Percentiles rank a stretch among this genome's conserved stretches.
Conservation (phyloP, 2,888 invertebrate species). For the Drosophila merina region DNA sequence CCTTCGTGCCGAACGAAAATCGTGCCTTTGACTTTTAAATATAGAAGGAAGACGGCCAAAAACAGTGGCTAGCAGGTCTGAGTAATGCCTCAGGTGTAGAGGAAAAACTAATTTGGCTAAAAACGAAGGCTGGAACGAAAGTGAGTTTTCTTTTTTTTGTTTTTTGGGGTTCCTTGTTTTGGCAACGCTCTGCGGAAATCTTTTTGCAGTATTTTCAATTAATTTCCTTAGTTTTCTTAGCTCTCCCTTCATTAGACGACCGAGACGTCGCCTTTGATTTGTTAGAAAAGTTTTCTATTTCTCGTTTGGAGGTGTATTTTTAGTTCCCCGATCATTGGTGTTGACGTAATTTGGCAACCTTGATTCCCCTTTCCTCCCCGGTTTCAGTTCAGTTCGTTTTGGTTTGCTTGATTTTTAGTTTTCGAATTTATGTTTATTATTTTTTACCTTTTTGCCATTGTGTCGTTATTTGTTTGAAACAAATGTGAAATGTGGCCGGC, state of each 20-base stretch:
- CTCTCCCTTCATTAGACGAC: slow-evolving; percentile 47
- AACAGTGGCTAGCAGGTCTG: slow-evolving; percentile 41
- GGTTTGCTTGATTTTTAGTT: slow-evolving; percentile 36
- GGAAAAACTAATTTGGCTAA: slow-evolving; percentile 35
- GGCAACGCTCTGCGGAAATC: slow-evolving; percentile 68
- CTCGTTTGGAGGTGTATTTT: slow-evolving; percentile 53
- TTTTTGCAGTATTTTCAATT: slow-evolving; percentile 54
- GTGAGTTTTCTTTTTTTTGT: slow-evolving; percentile 17
- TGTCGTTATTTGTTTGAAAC: slow-evolving; percentile 67
- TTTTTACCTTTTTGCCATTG: slow-evolving; percentile 71
- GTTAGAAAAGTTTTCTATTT: slow-evolving; percentile 40
- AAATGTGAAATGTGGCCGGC: slow-evolving; percentile 53
- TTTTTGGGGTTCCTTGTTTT: slow-evolving; percentile 49
- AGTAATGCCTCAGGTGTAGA: slow-evolving; percentile 43
- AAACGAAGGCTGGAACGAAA: slow-evolving; percentile 56
- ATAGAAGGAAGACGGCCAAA: slow-evolving; percentile 56
- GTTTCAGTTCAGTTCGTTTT: slow-evolving; percentile 23
- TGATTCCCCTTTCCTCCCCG: slow-evolving; percentile 58
- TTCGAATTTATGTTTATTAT: slow-evolving; percentile 71
- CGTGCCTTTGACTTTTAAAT: slow-evolving; percentile 72
- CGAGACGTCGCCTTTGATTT: slow-evolving; percentile 74
- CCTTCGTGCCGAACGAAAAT: slow-evolving; percentile 48
- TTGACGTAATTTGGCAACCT: slow-evolving; percentile 77
- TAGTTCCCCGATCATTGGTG: slow-evolving; percentile 66
- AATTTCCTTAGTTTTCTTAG: slow-evolving; percentile 47